phyloP scores from a whole-genome alignment of 30 jellyfish, hydroid and myxozoan species.

The Hydractinia symbiolongicarpus region DNA sequence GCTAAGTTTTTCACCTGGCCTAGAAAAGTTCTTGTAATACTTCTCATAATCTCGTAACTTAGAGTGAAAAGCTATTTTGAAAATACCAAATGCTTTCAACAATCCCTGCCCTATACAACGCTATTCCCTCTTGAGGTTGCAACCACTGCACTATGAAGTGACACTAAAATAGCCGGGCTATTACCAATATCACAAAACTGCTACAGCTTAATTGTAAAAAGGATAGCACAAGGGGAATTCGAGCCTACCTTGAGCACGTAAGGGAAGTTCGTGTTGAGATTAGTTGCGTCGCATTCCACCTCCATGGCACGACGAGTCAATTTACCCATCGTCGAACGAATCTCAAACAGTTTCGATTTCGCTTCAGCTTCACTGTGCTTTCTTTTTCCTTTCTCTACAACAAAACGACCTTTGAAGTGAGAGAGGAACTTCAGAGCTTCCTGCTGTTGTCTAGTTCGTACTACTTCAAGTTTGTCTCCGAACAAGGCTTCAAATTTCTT shows the following conservation, averaged over 20 bases:
- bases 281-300: conserved; percentile 89
- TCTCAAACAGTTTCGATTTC: conserved; percentile 71
- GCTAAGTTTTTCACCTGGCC: neutral
- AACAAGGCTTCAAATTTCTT: conserved; percentile 93
- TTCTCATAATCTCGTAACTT: too few relatives aligned
- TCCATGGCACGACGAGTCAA: conserved; percentile 94
- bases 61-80: neutral
- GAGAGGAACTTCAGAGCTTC: conserved; percentile 93
- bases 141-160: too few relatives aligned
- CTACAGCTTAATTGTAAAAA: too few relatives aligned
- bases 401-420: conserved; percentile 84
- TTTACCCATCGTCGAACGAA: conserved; percentile 94
- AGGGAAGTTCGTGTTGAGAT: conserved; percentile 76
- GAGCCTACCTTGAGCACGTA: conserved; percentile 30
- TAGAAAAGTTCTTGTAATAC: neutral
- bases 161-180: too few relatives aligned
- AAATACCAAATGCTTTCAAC: too few relatives aligned
- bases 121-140: too few relatives aligned
- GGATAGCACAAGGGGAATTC: neutral
- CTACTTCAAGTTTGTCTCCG: conserved; percentile 95
- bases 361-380: conserved; percentile 51
- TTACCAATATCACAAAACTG: too few relatives aligned
- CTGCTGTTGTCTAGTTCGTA: conserved; percentile 92
- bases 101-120: too few relatives aligned
- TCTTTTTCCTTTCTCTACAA: conserved; percentile 64